Base-by-base conservation (phyloP, 2,113 vertebrate species). In the Pterocles burchelli region DNA sequence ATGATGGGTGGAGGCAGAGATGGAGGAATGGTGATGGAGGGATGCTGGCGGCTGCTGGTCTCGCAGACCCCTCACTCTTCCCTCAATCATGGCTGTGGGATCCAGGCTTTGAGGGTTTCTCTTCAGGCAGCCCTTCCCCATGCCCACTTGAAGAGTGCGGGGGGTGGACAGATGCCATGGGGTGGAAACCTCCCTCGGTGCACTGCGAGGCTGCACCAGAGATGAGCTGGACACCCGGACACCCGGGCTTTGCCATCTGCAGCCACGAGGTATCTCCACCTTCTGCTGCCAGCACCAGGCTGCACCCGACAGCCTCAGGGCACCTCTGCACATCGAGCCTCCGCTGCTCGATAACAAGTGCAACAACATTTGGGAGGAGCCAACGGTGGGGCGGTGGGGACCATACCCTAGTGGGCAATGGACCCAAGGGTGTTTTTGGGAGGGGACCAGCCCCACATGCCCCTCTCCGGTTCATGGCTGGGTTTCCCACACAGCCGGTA, bases 121-220 rank as follows among this genome's bases (percentile, higher is more conserved):
- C 78, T 80, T 22, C 65, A 70, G 45, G 22, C 38, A 59, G 65
- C 33, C n/a, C 19, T 52, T 70, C 21, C 24, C 38, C 52, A 28
- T 3, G 10, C 36, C 46, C 51, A 2, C 7, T 26, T 70, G 33
- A 38, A 45, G 49, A 46, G 2, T 7, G 20, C 0, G 57, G 17
- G 8, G 25, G 8, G 2, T 38, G 41, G 62, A 45, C 2, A 15
- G 46, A 41, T 33, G 29, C n/a, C 31, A 33, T 0, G 10, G 55
- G 49, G 8, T 22, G 9, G 26, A 55, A 72, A 36, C 24, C 20
- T 38, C 31, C 18, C n/a, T 13, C 0, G 1, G 17, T 45, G 46
- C 26, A 33, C 36, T 0, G 0, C 1, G 8, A 67, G 43, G n/a
- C 51, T 34, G 61, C 49, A 8, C 55, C 55, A 12, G 33, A 12